A percentile compares a stretch with the other conserved stretches of the same genome.
These are phyloP conservation scores for Osmerus mordax DNA, from an alignment of 2,113 vertebrate genomes.

Conservation along the genomic window DNA sequence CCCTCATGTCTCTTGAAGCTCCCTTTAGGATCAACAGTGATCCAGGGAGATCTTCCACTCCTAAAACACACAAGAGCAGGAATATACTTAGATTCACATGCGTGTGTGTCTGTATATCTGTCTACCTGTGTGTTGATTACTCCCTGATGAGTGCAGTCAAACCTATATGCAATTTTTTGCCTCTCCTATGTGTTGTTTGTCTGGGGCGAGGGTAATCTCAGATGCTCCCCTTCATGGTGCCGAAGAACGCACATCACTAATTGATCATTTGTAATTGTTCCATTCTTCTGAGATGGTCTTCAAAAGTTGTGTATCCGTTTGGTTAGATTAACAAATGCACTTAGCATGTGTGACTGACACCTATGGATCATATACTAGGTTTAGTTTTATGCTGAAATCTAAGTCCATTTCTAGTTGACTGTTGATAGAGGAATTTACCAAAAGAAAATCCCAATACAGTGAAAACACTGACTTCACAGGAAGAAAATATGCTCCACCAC, in stretches of 20 bases:
- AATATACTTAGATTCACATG: constrained; percentile 25
- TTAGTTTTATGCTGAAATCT: neutral
- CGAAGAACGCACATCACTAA: neutral
- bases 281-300: neutral
- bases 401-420: neutral
- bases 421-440: neutral
- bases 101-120: constrained; percentile 6
- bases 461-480: neutral
- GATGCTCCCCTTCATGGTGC: neutral
- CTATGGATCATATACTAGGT: constrained; percentile 2
- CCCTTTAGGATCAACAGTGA: neutral
- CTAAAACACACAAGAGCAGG: constrained; percentile 31
- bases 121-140: neutral
- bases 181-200: neutral
- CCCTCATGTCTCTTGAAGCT: constrained; percentile 6
- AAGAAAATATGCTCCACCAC: neutral
- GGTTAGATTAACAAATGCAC: constrained; percentile 7
- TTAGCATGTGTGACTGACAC: constrained; percentile 5
- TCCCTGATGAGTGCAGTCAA: constrained; percentile 36
- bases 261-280: neutral
- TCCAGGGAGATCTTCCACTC: neutral
- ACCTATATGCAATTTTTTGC: constrained; percentile 36
- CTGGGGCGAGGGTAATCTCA: neutral
- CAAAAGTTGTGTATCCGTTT: neutral
- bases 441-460: neutral